These are phyloP conservation scores for Heteronetta atricapilla DNA, from an alignment of 2,113 vertebrate species.

Conservation along the genomic window DNA sequence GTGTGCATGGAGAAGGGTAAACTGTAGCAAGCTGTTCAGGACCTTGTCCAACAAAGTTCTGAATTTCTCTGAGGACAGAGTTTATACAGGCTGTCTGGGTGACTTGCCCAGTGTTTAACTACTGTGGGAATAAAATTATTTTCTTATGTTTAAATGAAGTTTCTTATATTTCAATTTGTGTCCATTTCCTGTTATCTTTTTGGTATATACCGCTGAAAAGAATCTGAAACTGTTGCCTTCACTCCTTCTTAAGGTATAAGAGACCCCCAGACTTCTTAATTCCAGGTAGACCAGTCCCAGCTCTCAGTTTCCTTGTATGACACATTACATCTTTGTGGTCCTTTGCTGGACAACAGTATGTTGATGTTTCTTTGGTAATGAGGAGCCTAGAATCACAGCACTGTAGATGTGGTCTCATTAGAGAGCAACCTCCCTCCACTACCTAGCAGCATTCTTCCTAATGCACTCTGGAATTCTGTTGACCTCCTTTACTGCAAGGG, in stretches of 20 bases:
- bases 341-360: not conserved
- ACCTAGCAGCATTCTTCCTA: not conserved
- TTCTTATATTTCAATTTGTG: not conserved
- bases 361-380: not conserved
- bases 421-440: not conserved
- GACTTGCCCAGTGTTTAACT: not conserved
- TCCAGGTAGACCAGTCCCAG: not conserved
- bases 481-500: not conserved
- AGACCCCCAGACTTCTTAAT: not conserved
- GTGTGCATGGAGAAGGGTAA: not conserved
- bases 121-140: not conserved
- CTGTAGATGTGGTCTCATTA: fast-evolving
- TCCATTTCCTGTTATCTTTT: not conserved
- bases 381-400: not conserved
- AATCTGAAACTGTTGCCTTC: not conserved
- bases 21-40: not conserved
- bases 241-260: not conserved
- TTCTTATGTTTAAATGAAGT: not conserved
- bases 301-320: not conserved
- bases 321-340: not conserved
- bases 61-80: not conserved
- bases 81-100: not conserved
- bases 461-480: not conserved
- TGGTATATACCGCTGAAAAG: not conserved
- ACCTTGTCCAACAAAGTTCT: not conserved